Base-by-base conservation (phyloP, 1,140 invertebrate species). In the Lordiphosa collinella region DNA sequence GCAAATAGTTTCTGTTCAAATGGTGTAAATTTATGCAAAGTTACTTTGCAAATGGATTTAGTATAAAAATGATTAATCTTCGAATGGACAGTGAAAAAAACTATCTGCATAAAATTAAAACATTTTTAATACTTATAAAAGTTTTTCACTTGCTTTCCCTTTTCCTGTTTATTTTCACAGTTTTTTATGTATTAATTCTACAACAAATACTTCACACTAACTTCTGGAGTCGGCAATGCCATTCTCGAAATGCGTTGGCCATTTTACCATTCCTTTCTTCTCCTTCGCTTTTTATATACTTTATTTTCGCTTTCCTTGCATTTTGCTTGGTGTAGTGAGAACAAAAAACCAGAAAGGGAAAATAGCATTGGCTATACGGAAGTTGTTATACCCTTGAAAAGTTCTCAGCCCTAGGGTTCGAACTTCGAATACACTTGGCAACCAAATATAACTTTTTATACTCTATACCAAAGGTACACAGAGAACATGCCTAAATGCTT, bases 131-230 rank as follows among this genome's bases (percentile, higher is more conserved):
- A 36, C 12, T 22, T 41, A 2, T 11, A 9, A 41, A n/a, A 5
- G 4, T 5, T 25, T 41, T 9, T 11, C 11, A 5, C 12, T 6
- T n/a, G 25, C 40, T 41, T 40, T 3, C 2, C 10, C 49, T 44
- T 62, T 47, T 59, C 69, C 10, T 61, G 50, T 48, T 62, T 62
- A 49, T 62, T 62, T 59, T 51, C 16, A 37, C 52, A 59, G 37
- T 54, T 65, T 60, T 10, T 54, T 40, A 31, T 41, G 50, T 75
- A 54, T 67, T 64, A 63, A 82, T 80, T 80, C 61, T 71, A 61
- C 82, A 82, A 78, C 76, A 82, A 80, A 80, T 80, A 75, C 66
- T 80, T 80, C 76, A 82, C 75, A 67, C 75, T 68, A 71, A 76
- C 43, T 75, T 68, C 49, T 68, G 57, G 46, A 50, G 5, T 0